These are phyloP conservation scores for Catharus bicknelli DNA, from an alignment of 2,113 vertebrate genomes.

Conservation along the genomic window DNA sequence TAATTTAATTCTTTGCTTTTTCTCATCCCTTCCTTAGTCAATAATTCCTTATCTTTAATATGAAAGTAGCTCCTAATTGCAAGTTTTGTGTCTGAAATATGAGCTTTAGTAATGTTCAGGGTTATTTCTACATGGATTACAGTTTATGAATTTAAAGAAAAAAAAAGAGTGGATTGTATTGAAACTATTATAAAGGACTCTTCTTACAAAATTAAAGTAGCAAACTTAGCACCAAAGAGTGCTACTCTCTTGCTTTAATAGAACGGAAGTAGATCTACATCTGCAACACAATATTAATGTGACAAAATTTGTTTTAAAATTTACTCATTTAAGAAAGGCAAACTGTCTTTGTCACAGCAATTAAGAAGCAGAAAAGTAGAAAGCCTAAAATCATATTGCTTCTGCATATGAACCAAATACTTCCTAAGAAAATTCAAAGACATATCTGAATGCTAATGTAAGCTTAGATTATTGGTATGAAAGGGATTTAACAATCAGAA, in stretches of 20 bases:
- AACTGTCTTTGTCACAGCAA: background rate
- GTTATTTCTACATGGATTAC: background rate
- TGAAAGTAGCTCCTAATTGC: background rate
- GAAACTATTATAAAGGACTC: background rate
- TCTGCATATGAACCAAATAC: background rate
- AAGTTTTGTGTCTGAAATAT: background rate
- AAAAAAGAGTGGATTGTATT: background rate
- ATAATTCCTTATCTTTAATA: slow-evolving; percentile 46
- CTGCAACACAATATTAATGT: background rate
- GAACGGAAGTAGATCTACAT: background rate
- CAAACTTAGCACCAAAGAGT: background rate
- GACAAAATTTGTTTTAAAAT: slow-evolving; percentile 3
- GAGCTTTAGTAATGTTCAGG: background rate
- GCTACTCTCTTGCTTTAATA: background rate
- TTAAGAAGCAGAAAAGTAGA: background rate
- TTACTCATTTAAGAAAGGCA: background rate
- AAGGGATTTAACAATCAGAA: slow-evolving; percentile 36
- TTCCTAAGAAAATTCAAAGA: slow-evolving; percentile 3
- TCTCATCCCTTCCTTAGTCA: slow-evolving; percentile 14
- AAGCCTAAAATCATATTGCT: background rate
- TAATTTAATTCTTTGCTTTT: slow-evolving; percentile 26
- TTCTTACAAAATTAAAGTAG: slow-evolving; percentile 1
- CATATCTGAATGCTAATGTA: background rate
- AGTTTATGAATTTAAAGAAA: background rate
- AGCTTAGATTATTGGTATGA: slow-evolving; percentile 20